phyloP scores from a whole-genome alignment of 1,140 invertebrate species.

The Wiebesia pumilae region DNA sequence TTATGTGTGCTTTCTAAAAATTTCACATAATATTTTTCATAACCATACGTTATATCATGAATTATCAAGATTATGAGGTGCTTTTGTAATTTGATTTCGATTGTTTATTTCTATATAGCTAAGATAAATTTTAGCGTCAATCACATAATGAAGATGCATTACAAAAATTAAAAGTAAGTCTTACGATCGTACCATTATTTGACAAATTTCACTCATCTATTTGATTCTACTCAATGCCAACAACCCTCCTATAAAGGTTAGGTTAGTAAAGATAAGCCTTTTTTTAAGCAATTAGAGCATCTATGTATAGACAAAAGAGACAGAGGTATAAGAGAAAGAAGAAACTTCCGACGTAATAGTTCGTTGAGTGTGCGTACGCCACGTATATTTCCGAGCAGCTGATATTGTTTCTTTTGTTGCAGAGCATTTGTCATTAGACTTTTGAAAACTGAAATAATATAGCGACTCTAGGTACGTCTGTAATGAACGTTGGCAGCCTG shows the following conservation, averaged over 20 bases:
- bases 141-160: background rate
- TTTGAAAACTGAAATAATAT: conserved; percentile 7
- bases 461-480: background rate
- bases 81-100: background rate
- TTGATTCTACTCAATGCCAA: background rate
- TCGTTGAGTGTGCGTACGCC: background rate
- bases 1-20: background rate
- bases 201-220: background rate
- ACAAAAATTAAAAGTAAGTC: background rate
- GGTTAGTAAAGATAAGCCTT: background rate
- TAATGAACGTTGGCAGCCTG: conserved; percentile 51
- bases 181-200: background rate
- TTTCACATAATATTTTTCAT: background rate
- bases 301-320: background rate
- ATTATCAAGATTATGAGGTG: background rate
- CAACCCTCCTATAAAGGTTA: background rate
- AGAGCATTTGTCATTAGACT: background rate
- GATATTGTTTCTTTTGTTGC: background rate
- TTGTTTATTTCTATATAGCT: background rate
- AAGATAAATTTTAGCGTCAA: background rate
- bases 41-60: background rate
- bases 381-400: conserved; percentile 20
- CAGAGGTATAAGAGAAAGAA: background rate
- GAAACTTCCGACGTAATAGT: background rate
- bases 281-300: background rate